These are phyloP conservation scores for Eidolon helvum DNA, from an alignment of 2,113 vertebrate genomes.

Conservation along the genomic window DNA sequence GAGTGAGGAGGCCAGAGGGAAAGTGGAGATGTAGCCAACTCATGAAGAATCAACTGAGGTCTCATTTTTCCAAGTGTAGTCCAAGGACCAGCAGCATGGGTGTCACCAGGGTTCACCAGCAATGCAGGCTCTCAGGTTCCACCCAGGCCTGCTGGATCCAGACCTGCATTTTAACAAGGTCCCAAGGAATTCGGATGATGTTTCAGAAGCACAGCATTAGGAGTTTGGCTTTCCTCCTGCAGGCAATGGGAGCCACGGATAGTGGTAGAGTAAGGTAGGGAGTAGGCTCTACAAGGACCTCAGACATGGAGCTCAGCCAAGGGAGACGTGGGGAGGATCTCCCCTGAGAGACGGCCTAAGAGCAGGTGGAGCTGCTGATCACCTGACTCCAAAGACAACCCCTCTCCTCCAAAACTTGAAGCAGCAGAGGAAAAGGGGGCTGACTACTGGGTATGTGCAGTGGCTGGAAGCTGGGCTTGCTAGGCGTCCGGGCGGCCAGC, in stretches of 20 bases:
- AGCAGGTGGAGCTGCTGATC: background rate
- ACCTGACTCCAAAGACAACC: background rate
- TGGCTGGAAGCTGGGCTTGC: background rate
- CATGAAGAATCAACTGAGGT: accelerated
- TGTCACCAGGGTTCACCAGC: accelerated
- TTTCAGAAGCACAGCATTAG: background rate
- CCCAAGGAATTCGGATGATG: background rate
- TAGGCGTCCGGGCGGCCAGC: background rate
- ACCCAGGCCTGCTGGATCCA: background rate
- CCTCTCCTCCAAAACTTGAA: background rate
- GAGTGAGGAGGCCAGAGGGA: background rate
- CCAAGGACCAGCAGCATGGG: background rate
- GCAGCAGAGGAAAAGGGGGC: background rate
- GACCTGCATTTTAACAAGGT: background rate
- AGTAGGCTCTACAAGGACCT: background rate
- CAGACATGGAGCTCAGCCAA: background rate
- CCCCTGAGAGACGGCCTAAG: background rate
- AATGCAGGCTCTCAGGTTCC: background rate
- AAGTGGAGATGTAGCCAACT: background rate
- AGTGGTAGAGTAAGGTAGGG: background rate
- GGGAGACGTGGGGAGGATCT: background rate
- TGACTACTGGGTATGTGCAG: background rate
- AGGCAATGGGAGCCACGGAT: background rate
- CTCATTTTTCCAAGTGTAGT: too few relatives aligned
- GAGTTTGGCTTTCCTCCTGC: background rate